A percentile compares a stretch with the other conserved stretches of the same genome.
phyloP scores from a whole-genome alignment of 2,888 invertebrate species.

The Himalopsyche tibetana region DNA sequence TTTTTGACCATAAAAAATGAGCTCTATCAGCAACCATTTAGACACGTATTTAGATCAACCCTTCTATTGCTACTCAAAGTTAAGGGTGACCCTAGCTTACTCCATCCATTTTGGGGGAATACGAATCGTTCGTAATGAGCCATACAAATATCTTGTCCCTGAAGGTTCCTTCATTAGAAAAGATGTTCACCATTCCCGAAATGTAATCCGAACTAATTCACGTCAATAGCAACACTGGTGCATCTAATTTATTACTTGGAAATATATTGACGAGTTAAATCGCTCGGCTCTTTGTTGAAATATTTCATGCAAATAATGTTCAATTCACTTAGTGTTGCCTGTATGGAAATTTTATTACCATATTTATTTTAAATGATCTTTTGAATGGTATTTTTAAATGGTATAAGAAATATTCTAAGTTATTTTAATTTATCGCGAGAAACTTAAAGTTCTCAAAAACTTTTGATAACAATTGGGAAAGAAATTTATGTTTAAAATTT shows the following conservation, averaged over 20 bases:
- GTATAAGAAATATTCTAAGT: neutral
- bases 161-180: slow-evolving; percentile 47
- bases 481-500: too few relatives aligned
- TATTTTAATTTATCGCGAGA: neutral
- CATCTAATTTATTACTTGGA: slow-evolving; percentile 49
- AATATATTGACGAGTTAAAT: slow-evolving; percentile 28
- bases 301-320: slow-evolving; percentile 47
- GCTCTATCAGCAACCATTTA: neutral
- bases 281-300: neutral
- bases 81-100: slow-evolving; percentile 37
- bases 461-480: too few relatives aligned
- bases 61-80: neutral
- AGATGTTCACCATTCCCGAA: slow-evolving; percentile 28
- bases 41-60: slow-evolving; percentile 29
- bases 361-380: slow-evolving; percentile 45
- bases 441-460: too few relatives aligned
- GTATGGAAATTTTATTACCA: slow-evolving; percentile 59
- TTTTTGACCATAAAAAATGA: neutral
- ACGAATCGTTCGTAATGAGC: slow-evolving; percentile 63
- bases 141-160: slow-evolving; percentile 52
- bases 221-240: slow-evolving; percentile 44
- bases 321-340: slow-evolving; percentile 52
- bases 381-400: too few relatives aligned
- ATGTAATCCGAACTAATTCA: slow-evolving; percentile 59
- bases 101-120: slow-evolving; percentile 58